Evolutionary conservation across 2,797 vertebrate species (phyloP).

Genomic region (Sarcophilus harrisii): DNA sequence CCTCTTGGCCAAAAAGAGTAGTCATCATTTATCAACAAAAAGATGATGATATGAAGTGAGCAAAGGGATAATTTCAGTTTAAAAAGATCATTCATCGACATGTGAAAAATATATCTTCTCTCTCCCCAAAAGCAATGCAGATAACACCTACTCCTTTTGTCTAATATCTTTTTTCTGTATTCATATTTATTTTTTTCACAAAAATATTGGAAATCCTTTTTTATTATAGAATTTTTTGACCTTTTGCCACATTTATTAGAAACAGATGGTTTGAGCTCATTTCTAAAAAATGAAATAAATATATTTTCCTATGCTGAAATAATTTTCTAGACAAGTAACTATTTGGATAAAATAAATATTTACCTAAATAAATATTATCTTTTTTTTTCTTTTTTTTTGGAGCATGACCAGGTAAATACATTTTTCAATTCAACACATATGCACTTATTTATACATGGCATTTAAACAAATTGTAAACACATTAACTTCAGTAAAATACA

Average conservation of each 20-base stretch:
- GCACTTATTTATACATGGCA: neutral
- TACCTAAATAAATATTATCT: neutral
- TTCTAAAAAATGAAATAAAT: neutral
- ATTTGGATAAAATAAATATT: neutral
- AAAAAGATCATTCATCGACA: neutral
- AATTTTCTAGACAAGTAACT: neutral
- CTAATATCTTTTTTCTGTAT: neutral
- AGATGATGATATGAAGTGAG: neutral
- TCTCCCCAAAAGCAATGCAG: neutral
- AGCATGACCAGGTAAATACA: neutral
- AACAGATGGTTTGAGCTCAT: neutral
- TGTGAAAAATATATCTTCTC: neutral
- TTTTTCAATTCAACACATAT: neutral
- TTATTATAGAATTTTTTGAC: neutral
- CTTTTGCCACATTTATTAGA: neutral
- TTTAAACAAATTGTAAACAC: neutral
- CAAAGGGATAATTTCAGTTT: neutral
- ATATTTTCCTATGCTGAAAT: neutral
- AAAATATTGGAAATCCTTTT: neutral
- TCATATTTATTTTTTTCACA: neutral
- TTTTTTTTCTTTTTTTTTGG: neutral
- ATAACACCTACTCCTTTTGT: neutral
- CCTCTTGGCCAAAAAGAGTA: neutral
- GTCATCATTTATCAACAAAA: neutral
- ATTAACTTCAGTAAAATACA: neutral